phyloP scores from a whole-genome alignment of 2,888 invertebrate species.

The Maniola hyperantus region DNA sequence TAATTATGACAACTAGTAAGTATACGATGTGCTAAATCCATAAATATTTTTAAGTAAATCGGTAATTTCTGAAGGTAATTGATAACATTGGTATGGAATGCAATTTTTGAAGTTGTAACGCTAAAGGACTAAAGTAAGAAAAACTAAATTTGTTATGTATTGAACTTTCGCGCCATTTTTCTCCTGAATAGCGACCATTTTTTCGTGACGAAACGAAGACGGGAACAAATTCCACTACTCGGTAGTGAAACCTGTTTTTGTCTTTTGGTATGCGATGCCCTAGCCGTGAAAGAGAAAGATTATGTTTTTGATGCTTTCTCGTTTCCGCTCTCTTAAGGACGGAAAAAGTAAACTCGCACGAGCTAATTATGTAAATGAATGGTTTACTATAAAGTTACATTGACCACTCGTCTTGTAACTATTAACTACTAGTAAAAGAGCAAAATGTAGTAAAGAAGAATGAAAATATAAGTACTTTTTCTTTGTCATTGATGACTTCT shows the following conservation, averaged over 20 bases:
- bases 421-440: neutral
- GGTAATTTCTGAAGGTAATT: no score
- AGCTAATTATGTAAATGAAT: slow-evolving; percentile 27
- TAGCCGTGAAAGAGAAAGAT: slow-evolving; percentile 46
- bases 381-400: slow-evolving; percentile 24
- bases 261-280: slow-evolving; percentile 67
- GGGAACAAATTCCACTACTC: slow-evolving; percentile 68
- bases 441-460: slow-evolving; percentile 3
- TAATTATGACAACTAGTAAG: no score
- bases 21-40: neutral
- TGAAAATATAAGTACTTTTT: neutral
- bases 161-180: slow-evolving; percentile 61
- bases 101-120: neutral
- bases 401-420: slow-evolving; percentile 16
- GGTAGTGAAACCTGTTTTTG: slow-evolving; percentile 77
- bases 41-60: no score
- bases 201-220: slow-evolving; percentile 38
- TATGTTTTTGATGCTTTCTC: slow-evolving; percentile 48
- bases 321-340: slow-evolving; percentile 44
- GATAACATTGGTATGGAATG: no score
- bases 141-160: neutral
- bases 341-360: slow-evolving; percentile 24
- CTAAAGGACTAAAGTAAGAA: neutral
- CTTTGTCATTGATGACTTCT: neutral
- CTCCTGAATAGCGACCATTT: slow-evolving; percentile 43